Base-by-base conservation (phyloP, 2,888 invertebrate species). In the Colletes collaris region DNA sequence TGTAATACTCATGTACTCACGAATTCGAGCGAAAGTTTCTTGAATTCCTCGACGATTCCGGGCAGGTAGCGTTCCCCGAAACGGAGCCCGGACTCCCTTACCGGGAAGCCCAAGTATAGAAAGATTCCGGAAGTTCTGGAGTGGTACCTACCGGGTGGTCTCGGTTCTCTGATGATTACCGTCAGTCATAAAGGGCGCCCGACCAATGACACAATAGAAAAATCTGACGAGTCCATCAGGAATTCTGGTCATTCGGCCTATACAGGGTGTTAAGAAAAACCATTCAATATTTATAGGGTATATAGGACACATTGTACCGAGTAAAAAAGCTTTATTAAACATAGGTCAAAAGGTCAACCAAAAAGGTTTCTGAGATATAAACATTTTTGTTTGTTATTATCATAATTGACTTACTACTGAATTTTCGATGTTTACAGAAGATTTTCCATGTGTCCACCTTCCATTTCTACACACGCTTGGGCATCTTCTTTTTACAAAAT, bases 91-190 rank as follows among this genome's bases (percentile, higher is more conserved):
- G 56, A 46, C 73, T 78, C 68, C 46, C 67, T 60, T 79, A 60
- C 79, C 64, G 53, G 52, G 79, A 79, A 79, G 56, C 55, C 46
- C 67, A 5, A 66, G 59, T 58, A 59, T 59, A 78, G 72, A 79
- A 79, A 75, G 52, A 84, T 81, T 76, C 82, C 75, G 79, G 77
- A 86, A 86, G 81, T 76, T 60, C 60, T 79, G 64, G 75, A 78
- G 75, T 65, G 70, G 55, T 75, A 65, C 60, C 81, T 79, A 81
- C 75, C 62, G 80, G 85, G 86, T 86, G 84, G 83, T 85, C 82
- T 37, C 35, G 46, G 56, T 46, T 37, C 67, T 72, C 65, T 8
- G 55, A 58, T 65, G 75, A 78, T 81, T 74, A 74, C 63, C 58
- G 55, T 69, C 55, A 71, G 62, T 81, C 83, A 81, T 86, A 85